Evolutionary conservation across 2,888 invertebrate genomes (phyloP), one percentile per base, ranked within the genome.

Genomic region (Nomada ruficornis): DNA sequence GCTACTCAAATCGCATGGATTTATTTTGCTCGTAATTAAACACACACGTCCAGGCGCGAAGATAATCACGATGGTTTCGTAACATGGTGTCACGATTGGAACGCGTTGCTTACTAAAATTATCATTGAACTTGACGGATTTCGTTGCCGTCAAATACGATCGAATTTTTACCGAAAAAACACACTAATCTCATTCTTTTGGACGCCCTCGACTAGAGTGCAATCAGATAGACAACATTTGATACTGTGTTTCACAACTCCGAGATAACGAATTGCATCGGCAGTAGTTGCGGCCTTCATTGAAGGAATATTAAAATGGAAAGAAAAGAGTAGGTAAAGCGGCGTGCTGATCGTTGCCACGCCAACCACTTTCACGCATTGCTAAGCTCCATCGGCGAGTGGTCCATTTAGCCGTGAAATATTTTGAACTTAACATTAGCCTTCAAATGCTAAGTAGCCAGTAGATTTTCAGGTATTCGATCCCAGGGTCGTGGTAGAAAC

Each of bases 361-460:
- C 79, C 82, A 79, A 77, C 78, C 77, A 90, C 91, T 91, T 91
- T 91, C 90, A 90, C 90, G 85, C 80, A 77, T 79, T 63, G 71
- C 77, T 68, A 64, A 29, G 63, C 42, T 57, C 79, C 77, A 77
- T 78, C 71, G 77, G 71, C 78, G 75, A 67, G 18, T 77, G 68
- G 11, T 62, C 60, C 82, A 75, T 83, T 89, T 89, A 85, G 86
- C 78, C 63, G 81, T 87, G 83, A 80, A 89, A 87, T 85, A 47
- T 62, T 70, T 57, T 60, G 65, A 70, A 69, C 59, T 59, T 64
- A 55, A 77, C 67, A 62, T 60, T 76, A 62, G 54, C 67, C 77
- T 76, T 67, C 60, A 55, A 67, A 50, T 13, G 7, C n/a, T 29
- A 11, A n/a, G 65, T 18, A 15, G 44, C 13, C 13, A 15, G 18